Base-by-base conservation (phyloP, 64 coral and sea anemone species). In the Porites lutea region DNA sequence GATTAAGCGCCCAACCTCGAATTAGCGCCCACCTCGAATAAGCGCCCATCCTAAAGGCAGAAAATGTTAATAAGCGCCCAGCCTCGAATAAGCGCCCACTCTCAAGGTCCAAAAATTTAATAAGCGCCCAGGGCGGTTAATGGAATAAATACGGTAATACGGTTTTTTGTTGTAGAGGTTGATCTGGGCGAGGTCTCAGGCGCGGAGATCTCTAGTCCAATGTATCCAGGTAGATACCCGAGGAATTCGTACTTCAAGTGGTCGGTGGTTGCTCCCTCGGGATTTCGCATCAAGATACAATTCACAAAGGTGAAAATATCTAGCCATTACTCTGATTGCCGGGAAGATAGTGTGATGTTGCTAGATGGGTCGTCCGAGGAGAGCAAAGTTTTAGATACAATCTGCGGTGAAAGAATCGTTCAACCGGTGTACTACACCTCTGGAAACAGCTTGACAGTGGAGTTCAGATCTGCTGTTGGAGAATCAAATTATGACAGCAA, bases 261-360 rank as follows among this genome's bases (percentile, higher is more conserved):
- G 81, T 68, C 62, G 19, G 10, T 84, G 63, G 45, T 84, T 69
- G 61, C 62, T 69, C 81, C 81, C 18, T 68, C 81, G 1, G 81
- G 59, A 84, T 84, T 51, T 68, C 81, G 81, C 46, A 51, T 84
- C 46, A 84, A 84, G 48, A 84, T 84, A 22, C 18, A 84, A 52
- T 84, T 84, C 48, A 19, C 63, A 2, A 84, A 84, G 81, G 21
- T 84, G 49, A 63, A 84, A 45, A 52, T 84, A 21, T 18, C 3
- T 2, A 0, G 2, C 5, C 8, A 19, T 16, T 43, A 44, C 19
- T 13, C 0, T 5, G 16, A 51, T 1, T 84, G 81, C 19, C 2
- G 0, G 3, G 8, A 19, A 4, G 81, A 84, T 51, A 48, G 19
- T 52, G 46, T 84, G 8, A 48, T 52, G 53, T 61, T 84, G 62